Evolutionary conservation across 2,113 vertebrate species (phyloP).

Genomic region (Cyprinus carpio): DNA sequence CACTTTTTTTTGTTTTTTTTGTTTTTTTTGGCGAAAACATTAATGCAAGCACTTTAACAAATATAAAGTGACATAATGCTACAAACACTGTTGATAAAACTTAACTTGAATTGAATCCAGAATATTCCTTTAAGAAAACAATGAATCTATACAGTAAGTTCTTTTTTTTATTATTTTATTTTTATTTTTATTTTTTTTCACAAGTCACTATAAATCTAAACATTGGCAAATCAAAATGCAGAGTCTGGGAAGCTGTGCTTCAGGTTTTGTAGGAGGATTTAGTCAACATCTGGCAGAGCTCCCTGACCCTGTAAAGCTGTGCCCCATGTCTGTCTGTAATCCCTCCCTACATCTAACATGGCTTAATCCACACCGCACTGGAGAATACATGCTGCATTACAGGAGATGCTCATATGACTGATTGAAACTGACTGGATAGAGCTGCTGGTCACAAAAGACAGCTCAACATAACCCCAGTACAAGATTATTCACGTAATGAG

Average conservation of each 20-base stretch:
- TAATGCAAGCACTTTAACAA: background rate
- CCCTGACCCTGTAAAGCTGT: slow-evolving; percentile 2
- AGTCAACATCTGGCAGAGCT: slow-evolving; percentile 40
- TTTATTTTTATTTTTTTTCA: no score
- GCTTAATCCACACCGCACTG: slow-evolving; percentile 22
- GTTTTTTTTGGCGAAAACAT: background rate
- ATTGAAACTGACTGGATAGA: slow-evolving; percentile 24
- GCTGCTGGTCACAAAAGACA: slow-evolving; percentile 30
- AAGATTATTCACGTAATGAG: slow-evolving; percentile 2
- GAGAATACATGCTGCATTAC: slow-evolving; percentile 20
- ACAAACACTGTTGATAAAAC: background rate
- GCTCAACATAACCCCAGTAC: slow-evolving; percentile 4
- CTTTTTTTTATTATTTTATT: no score
- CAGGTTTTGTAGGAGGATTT: slow-evolving; percentile 33
- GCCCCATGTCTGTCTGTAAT: background rate
- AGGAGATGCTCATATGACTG: slow-evolving; percentile 25
- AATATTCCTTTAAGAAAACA: background rate
- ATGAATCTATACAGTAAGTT: background rate
- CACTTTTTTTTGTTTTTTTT: background rate
- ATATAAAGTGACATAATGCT: background rate
- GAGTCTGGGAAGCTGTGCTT: background rate
- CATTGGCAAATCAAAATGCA: slow-evolving; percentile 3
- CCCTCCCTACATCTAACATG: slow-evolving; percentile 26
- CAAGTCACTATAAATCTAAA: background rate
- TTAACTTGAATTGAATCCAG: background rate